Conservation (phyloP, 2,113 vertebrate species). For the Crotalus viridis region DNA sequence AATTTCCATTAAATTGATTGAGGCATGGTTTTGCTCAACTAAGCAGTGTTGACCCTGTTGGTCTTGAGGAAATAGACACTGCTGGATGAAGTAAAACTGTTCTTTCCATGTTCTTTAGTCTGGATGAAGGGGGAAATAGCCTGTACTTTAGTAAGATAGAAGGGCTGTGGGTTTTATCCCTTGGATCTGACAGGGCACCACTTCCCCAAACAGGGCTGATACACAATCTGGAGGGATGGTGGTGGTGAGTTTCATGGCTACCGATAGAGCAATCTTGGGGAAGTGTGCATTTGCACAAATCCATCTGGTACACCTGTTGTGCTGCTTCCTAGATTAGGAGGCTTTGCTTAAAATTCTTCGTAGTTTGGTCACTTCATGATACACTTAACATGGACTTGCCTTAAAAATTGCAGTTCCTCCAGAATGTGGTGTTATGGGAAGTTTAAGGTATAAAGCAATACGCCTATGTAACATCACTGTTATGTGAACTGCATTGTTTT, state of each 20-base stretch:
- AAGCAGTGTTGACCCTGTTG: neutral
- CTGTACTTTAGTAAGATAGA: neutral
- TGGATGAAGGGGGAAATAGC: neutral
- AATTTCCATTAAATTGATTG: neutral
- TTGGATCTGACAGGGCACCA: neutral
- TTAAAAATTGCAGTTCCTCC: neutral
- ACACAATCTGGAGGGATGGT: neutral
- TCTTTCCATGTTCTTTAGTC: neutral
- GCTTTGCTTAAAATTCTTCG: neutral
- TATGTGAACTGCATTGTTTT: neutral
- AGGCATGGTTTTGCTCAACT: neutral
- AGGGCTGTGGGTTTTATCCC: neutral
- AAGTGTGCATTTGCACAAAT: neutral
- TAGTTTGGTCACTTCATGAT: neutral
- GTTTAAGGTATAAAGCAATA: neutral
- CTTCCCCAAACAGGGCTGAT: neutral
- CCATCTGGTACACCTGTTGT: neutral
- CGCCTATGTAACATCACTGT: neutral
- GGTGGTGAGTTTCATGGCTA: neutral
- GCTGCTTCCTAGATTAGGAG: neutral
- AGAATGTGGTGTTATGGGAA: neutral
- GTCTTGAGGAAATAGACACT: neutral
- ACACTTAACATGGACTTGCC: neutral
- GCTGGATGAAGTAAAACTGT: neutral
- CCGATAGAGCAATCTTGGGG: neutral